Conservation (phyloP, 2,888 invertebrate genomes). For the Teinopalpus imperialis region DNA sequence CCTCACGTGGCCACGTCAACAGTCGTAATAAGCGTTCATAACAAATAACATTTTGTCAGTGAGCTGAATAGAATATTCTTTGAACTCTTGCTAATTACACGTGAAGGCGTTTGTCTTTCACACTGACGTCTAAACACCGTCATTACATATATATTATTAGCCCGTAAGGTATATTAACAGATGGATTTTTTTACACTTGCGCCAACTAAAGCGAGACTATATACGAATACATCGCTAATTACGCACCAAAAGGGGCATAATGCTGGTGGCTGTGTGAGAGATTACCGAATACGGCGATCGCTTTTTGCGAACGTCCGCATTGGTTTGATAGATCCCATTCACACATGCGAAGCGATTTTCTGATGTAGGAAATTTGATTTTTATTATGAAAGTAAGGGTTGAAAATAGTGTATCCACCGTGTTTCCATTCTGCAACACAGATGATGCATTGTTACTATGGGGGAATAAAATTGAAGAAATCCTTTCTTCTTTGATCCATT, state of each 20-base stretch:
- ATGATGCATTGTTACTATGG: too few relatives aligned
- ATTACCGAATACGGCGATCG: slow-evolving; percentile 16
- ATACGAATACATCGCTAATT: slow-evolving; percentile 19
- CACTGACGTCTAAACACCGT: not conserved
- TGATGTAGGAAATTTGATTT: too few relatives aligned
- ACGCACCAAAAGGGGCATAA: slow-evolving; percentile 16
- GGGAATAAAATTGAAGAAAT: too few relatives aligned
- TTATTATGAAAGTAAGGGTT: too few relatives aligned
- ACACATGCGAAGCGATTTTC: slow-evolving; percentile 2
- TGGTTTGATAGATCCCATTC: not conserved
- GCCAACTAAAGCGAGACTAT: not conserved
- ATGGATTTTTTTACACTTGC: slow-evolving; percentile 4
- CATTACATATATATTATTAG: not conserved
- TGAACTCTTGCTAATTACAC: slow-evolving; percentile 6
- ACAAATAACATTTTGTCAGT: not conserved
- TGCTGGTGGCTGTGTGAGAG: slow-evolving; percentile 8
- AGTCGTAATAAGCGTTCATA: too few relatives aligned
- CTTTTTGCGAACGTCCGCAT: slow-evolving; percentile 14
- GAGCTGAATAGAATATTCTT: not conserved
- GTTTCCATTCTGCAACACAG: too few relatives aligned
- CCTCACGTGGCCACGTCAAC: too few relatives aligned
- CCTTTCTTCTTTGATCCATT: too few relatives aligned
- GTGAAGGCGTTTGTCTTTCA: slow-evolving; percentile 5
- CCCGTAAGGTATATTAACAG: slow-evolving; percentile 1
- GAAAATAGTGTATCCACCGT: too few relatives aligned